Evolutionary conservation across 2,888 invertebrate species (phyloP), one percentile per base, ranked within the genome.

Genomic region (Eulithis prunata): DNA sequence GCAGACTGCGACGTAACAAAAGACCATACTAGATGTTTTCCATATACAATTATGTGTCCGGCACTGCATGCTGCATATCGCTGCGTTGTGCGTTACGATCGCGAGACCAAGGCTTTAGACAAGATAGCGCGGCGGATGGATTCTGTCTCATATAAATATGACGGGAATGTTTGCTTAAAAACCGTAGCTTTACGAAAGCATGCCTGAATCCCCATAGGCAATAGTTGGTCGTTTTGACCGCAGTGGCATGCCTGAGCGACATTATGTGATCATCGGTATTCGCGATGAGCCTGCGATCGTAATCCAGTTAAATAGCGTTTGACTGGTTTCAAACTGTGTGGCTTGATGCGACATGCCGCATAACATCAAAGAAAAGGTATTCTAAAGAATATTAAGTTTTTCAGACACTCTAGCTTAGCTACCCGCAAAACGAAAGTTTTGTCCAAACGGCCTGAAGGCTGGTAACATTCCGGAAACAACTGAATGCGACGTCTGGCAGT

Each of bases 301-400:
- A 79, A 76, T 77, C 71, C 73, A 70, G 70, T 77, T 77, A 59
- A 69, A 76, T 73, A 75, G 69, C 52, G 56, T 63, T 66, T 66
- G 58, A 32, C 46, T 49, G 8, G 14, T 46, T n/a, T 4, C n/a
- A 13, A 53, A 58, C 36, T 45, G 5, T 1, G 43, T 10, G 4
- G 38, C 14, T 41, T 28, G 41, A 32, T 32, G 57, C 32, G 54
- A 32, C 32, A 49, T 58, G 64, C 46, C 32, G 41, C 38, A 14
- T 38, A 21, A n/a, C 11, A 49, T 21, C 2, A 21, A 2, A 5
- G 21, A 21, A 14, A 21, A 49, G 7, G 2, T n/a, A 21, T 21
- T 21, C 21, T 21, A 21, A 21, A 21, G 21, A 21, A 1, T 21
- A 21, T 21, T 21, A 1, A 2, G 21, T 21, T 21, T 21, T 21